These are phyloP conservation scores for Nomada flava DNA, from an alignment of 2,888 invertebrate genomes.

Conservation along the genomic window DNA sequence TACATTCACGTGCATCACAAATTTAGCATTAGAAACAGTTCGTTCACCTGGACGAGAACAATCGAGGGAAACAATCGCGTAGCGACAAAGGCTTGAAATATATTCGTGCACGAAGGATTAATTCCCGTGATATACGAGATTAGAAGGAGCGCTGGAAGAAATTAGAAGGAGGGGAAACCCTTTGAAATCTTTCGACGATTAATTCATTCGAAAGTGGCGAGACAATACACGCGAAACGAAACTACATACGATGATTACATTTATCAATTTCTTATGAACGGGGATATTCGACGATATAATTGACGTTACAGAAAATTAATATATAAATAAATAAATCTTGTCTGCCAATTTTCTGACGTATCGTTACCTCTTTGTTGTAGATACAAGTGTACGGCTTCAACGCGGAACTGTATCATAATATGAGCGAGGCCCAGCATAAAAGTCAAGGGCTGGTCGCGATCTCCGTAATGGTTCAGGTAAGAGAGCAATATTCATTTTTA, in stretches of 20 bases:
- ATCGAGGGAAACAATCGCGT: slow-evolving; percentile 12
- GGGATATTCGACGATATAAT: slow-evolving; percentile 54
- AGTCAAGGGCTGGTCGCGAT: slow-evolving; percentile 98
- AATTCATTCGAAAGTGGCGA: slow-evolving; percentile 40
- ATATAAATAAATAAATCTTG: too few species aligned
- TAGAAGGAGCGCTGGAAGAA: not conserved
- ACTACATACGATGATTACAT: not conserved
- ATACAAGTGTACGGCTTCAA: slow-evolving; percentile 99
- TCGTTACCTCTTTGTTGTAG: slow-evolving; percentile 85
- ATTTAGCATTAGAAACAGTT: not conserved
- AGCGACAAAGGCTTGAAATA: not conserved
- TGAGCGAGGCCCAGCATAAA: slow-evolving; percentile 97
- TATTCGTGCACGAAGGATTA: slow-evolving; percentile 20
- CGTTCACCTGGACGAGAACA: not conserved
- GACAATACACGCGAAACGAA: slow-evolving; percentile 25
- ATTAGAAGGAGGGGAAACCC: not conserved
- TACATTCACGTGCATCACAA: not conserved
- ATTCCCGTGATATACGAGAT: slow-evolving; percentile 32
- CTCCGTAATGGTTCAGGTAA: slow-evolving; percentile 97
- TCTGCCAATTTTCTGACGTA: slow-evolving; percentile 27
- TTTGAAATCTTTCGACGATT: slow-evolving; percentile 50
- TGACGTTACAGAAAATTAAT: not conserved
- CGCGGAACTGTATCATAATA: slow-evolving; percentile 97
- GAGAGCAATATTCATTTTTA: slow-evolving; percentile 61
- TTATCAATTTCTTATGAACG: too few species aligned